phyloP scores from a whole-genome alignment of 2,797 vertebrate genomes.

The Leucoraja ocellata region DNA sequence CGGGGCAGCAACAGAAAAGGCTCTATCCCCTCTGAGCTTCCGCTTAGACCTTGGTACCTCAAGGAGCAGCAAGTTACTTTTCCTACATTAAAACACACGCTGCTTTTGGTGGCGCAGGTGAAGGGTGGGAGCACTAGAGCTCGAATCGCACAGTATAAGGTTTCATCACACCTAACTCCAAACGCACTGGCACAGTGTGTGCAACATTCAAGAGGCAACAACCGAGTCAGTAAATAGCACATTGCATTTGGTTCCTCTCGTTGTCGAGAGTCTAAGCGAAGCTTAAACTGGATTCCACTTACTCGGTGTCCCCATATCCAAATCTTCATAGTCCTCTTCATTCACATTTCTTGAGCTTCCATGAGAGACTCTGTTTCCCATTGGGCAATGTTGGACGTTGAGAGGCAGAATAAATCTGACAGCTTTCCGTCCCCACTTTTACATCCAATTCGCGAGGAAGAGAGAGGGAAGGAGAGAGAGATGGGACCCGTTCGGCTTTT shows the following conservation, averaged over 20 bases:
- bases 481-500: background rate
- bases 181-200: background rate
- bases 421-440: background rate
- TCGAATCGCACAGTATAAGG: background rate
- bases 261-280: background rate
- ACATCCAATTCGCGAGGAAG: background rate
- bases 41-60: no score
- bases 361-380: conserved; percentile 34
- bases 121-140: no score
- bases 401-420: background rate
- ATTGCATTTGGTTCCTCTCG: background rate
- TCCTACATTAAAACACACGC: no score
- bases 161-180: background rate
- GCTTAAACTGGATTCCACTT: background rate
- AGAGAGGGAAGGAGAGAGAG: no score
- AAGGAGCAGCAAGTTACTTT: no score
- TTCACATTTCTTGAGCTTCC: conserved; percentile 5
- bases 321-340: conserved; percentile 40
- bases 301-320: conserved; percentile 43
- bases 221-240: background rate
- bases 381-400: background rate
- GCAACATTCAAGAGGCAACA: background rate
- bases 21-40: no score
- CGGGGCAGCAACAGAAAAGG: no score
- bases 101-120: background rate